Base-by-base conservation (phyloP, 2,113 vertebrate species). In the Nannobrachium achirus region DNA sequence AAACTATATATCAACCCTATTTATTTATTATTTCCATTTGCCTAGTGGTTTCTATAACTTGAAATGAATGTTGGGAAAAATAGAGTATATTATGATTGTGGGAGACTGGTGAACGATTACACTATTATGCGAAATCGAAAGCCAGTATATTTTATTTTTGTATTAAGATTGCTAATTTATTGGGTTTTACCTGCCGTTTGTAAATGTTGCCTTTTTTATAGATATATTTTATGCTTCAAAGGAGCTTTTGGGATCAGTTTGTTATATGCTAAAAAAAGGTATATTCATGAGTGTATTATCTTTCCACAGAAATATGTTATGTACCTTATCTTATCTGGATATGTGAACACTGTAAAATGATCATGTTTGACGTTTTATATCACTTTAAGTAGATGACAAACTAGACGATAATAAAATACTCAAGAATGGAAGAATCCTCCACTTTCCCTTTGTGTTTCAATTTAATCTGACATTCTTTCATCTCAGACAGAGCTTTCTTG, bases 131-230 rank as follows among this genome's bases (percentile, higher is more conserved):
- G 61, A 75, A 79, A 81, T 69, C 6, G 13, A 45, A 71, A 61
- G 13, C 5, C 56, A 63, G 38, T 65, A 49, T 41, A 50, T 25
- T 56, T 46, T 51, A 51, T 78, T 78, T 87, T 85, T 81, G 16
- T 79, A 78, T 50, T 49, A 42, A 80, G 11, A 71, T 73, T 15
- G 11, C 70, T 87, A 76, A 79, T 73, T 74, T 69, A 76, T 85
- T 75, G 44, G 63, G 62, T 79, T 33, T 25, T 57, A 59, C 55
- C 7, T 40, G 46, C 73, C 58, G 45, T 81, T 53, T 90, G 62
- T 84, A 76, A 73, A 80, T 78, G 4, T 42, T 72, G 63, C 7
- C 56, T 10, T 59, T 66, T 67, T 20, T 39, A 33, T 33, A 40
- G 50, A 61, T 56, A 1, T 87, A 2, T 77, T 68, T 78, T 82